These are phyloP conservation scores for Nasua narica DNA, from an alignment of 2,797 vertebrate species.

Conservation along the genomic window DNA sequence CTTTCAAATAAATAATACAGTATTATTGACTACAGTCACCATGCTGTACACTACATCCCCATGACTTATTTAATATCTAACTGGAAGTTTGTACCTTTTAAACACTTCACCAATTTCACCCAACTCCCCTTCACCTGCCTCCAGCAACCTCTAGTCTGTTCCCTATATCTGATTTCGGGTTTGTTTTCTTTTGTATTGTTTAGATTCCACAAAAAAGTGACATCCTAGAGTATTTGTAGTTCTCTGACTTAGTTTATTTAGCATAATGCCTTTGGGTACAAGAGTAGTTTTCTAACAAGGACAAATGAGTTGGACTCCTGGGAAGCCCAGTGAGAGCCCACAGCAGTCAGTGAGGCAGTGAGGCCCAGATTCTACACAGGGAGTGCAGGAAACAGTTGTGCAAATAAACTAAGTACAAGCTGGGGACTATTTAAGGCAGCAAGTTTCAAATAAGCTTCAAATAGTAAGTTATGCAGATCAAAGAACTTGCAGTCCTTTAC, in stretches of 20 bases:
- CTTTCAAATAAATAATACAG: background rate
- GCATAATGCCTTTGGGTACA: background rate
- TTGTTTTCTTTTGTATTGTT: background rate
- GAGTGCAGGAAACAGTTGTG: background rate
- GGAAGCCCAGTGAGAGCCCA: background rate
- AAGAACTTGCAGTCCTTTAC: background rate
- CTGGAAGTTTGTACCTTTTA: background rate
- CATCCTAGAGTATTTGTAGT: background rate
- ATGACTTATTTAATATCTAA: background rate
- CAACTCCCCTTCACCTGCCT: background rate
- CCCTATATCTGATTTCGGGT: background rate
- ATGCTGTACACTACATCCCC: background rate
- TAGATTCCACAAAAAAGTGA: background rate
- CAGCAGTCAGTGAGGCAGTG: background rate
- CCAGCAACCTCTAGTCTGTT: background rate
- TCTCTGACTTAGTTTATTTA: background rate
- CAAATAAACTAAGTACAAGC: background rate
- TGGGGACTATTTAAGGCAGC: background rate
- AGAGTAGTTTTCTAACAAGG: background rate
- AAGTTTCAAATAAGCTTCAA: background rate
- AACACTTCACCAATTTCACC: background rate
- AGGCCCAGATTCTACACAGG: background rate
- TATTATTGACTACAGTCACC: background rate
- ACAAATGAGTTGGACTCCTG: background rate
- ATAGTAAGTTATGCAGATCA: background rate